A percentile compares a stretch with the other conserved stretches of the same genome.
Evolutionary conservation across 2,113 vertebrate genomes (phyloP).

Genomic region (Cryptotis parvus): DNA sequence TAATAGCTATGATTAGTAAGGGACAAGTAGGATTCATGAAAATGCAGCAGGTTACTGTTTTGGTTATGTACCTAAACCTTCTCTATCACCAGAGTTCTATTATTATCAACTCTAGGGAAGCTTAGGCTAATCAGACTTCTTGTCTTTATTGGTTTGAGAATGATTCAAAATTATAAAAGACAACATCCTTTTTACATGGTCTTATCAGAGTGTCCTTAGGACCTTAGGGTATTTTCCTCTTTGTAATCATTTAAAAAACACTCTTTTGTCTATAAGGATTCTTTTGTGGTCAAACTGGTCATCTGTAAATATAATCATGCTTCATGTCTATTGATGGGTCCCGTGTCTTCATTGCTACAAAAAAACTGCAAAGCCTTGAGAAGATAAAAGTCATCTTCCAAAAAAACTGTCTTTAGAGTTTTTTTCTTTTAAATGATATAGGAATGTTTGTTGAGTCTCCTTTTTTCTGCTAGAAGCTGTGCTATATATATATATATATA

Average conservation of each 20-base stretch:
- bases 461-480: constrained; percentile 9
- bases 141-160: neutral
- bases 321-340: neutral
- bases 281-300: neutral
- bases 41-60: neutral
- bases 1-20: neutral
- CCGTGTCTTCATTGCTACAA: constrained; percentile 35
- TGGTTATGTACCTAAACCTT: constrained; percentile 34
- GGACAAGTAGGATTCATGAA: constrained; percentile 13
- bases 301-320: neutral
- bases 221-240: neutral
- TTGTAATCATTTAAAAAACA: neutral
- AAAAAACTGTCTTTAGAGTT: neutral
- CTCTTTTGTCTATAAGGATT: constrained; percentile 14
- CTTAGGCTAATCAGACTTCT: constrained; percentile 1
- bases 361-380: neutral
- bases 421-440: neutral
- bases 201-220: neutral
- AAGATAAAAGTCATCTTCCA: neutral
- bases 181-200: neutral
- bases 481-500: no score
- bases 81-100: neutral
- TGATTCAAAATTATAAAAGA: constrained; percentile 22
- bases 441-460: neutral
- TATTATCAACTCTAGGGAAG: neutral